Conservation (phyloP, 2,797 vertebrate species). For the Anniella stebbinsi region DNA sequence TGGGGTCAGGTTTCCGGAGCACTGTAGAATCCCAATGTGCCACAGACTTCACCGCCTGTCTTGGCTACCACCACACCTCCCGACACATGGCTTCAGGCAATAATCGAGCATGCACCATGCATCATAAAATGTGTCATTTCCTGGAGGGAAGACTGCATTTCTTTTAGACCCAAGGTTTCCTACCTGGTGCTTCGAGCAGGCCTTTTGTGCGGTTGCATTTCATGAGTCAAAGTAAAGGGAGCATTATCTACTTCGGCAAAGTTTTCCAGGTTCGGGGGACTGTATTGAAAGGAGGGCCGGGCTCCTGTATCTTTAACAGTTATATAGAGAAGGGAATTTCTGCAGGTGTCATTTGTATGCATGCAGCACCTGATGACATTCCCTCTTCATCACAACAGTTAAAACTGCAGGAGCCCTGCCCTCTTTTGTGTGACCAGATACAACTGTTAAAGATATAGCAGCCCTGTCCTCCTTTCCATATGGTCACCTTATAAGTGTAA, state of each 20-base stretch:
- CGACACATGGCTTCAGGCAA: conserved; percentile 47
- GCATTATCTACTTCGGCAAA: background rate
- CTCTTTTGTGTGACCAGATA: too few species aligned
- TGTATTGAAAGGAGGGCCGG: too few species aligned
- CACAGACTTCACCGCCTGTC: conserved; percentile 52
- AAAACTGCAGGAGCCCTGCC: too few species aligned
- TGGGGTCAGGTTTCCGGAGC: conserved; percentile 65
- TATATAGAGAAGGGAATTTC: too few species aligned
- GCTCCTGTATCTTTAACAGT: too few species aligned
- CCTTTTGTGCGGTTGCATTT: background rate
- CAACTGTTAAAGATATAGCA: too few species aligned
- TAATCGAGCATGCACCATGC: conserved; percentile 30
- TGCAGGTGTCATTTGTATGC: too few species aligned
- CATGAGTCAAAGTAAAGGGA: background rate
- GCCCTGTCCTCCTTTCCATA: too few species aligned
- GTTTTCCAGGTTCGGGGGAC: background rate
- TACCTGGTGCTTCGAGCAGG: background rate
- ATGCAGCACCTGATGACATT: too few species aligned
- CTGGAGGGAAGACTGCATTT: conserved; percentile 61
- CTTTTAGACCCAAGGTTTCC: conserved; percentile 49
- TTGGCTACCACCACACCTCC: conserved; percentile 47
- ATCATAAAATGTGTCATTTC: conserved; percentile 66
- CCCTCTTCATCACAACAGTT: too few species aligned
- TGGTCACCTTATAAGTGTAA: too few species aligned
- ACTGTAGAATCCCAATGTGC: conserved; percentile 63